phyloP scores from a whole-genome alignment of 2,888 invertebrate genomes.

The Zele albiditarsus region DNA sequence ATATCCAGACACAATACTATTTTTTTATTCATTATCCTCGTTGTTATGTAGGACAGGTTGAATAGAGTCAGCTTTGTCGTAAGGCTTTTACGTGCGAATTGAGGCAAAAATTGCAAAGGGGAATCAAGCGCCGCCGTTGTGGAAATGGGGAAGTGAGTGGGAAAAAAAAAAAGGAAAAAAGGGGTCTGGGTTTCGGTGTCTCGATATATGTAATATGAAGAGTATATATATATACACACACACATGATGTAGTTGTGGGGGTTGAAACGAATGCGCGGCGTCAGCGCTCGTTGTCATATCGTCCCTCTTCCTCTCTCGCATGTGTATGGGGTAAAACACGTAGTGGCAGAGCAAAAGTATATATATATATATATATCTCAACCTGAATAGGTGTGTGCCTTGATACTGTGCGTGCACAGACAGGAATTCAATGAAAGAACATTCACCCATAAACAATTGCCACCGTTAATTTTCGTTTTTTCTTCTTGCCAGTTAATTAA shows the following conservation, averaged over 20 bases:
- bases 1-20: too few relatives aligned
- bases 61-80: slow-evolving; percentile 19
- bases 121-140: not conserved
- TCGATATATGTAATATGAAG: not conserved
- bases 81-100: not conserved
- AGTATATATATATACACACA: not conserved
- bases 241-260: not conserved
- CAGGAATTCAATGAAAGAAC: not conserved
- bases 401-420: not conserved
- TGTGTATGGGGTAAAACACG: slow-evolving; percentile 28
- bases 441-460: slow-evolving; percentile 1
- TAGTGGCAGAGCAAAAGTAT: slow-evolving; percentile 46
- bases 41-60: not conserved
- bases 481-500: not conserved
- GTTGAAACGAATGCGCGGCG: slow-evolving; percentile 29
- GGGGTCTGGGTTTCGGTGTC: not conserved
- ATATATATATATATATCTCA: not conserved
- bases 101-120: slow-evolving; percentile 17
- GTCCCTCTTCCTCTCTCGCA: slow-evolving; percentile 1
- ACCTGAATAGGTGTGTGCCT: not conserved
- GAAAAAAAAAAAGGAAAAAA: not conserved
- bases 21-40: slow-evolving; percentile 19
- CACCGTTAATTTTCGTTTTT: not conserved
- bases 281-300: slow-evolving; percentile 44
- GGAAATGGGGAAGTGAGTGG: not conserved